Percentiles rank a stretch among this genome's conserved stretches.
phyloP scores from a whole-genome alignment of 2,797 vertebrate species.

The Cercopithecus petaurista region DNA sequence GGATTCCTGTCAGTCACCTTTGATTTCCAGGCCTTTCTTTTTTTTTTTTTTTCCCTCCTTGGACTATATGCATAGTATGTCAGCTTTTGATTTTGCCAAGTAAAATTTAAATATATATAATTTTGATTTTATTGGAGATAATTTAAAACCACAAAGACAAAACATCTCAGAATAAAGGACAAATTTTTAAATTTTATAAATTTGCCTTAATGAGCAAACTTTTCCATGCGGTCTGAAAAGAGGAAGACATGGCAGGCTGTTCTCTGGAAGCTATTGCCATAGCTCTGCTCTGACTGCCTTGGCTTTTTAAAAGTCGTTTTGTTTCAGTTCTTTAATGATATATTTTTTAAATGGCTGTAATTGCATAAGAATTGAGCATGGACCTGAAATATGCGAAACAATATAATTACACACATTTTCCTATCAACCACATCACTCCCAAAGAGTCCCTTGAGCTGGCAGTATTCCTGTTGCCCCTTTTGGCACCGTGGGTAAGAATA shows the following conservation, averaged over 20 bases:
- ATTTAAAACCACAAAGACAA: not conserved
- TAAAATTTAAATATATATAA: not conserved
- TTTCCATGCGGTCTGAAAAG: not conserved
- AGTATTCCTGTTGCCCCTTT: not conserved
- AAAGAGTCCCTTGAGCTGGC: not conserved
- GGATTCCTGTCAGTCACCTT: not conserved
- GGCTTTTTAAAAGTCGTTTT: not conserved
- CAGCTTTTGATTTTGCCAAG: not conserved
- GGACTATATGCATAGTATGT: not conserved
- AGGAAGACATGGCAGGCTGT: not conserved
- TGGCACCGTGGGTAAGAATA: not conserved
- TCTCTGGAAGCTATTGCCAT: not conserved
- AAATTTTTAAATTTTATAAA: not conserved
- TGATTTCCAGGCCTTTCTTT: not conserved
- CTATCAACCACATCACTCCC: not conserved
- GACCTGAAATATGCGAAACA: not conserved
- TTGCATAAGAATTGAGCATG: not conserved
- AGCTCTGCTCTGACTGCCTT: not conserved
- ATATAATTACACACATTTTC: rapidly evolving
- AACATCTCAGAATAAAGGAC: not conserved
- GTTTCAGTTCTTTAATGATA: not conserved
- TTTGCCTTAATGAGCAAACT: not conserved
- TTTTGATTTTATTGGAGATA: not conserved
- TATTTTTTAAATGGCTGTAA: not conserved
- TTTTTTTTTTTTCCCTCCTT: rapidly evolving